Evolutionary conservation across 2,113 vertebrate genomes (phyloP).

Genomic region (Lophura nycthemera): DNA sequence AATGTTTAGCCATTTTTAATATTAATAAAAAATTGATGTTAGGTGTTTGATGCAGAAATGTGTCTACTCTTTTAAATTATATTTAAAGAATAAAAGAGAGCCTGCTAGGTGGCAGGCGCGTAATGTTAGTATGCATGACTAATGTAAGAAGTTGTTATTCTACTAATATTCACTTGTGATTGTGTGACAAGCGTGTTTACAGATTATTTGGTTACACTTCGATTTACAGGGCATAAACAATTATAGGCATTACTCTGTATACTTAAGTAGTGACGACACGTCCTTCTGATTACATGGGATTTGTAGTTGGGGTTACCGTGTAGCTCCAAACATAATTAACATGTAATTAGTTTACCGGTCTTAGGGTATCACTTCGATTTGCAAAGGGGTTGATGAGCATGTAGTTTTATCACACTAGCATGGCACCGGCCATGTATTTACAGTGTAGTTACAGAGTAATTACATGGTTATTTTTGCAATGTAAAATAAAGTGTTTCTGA

Average conservation of each 20-base stretch:
- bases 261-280: conserved; percentile 70
- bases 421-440: conserved; percentile 80
- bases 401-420: conserved; percentile 76
- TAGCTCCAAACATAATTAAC: conserved; percentile 77
- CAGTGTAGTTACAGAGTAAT: conserved; percentile 84
- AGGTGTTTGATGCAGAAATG: conserved; percentile 89
- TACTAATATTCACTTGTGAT: conserved; percentile 95
- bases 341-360: conserved; percentile 74
- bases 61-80: conserved; percentile 87
- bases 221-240: conserved; percentile 86
- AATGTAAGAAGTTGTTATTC: conserved; percentile 93
- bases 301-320: conserved; percentile 78
- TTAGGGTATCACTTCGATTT: conserved; percentile 76
- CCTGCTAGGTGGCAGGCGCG: conserved; percentile 81
- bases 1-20: conserved; percentile 95
- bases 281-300: conserved; percentile 75
- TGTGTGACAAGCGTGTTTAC: conserved; percentile 96
- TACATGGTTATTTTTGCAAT: conserved; percentile 88
- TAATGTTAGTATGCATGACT: conserved; percentile 98
- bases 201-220: conserved; percentile 89
- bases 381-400: conserved; percentile 68
- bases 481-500: conserved; percentile 87
- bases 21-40: conserved; percentile 93
- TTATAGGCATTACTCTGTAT: conserved; percentile 83
- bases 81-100: conserved; percentile 81